Conservation (phyloP, 2,113 vertebrate species). For the Actinemys pallida region DNA sequence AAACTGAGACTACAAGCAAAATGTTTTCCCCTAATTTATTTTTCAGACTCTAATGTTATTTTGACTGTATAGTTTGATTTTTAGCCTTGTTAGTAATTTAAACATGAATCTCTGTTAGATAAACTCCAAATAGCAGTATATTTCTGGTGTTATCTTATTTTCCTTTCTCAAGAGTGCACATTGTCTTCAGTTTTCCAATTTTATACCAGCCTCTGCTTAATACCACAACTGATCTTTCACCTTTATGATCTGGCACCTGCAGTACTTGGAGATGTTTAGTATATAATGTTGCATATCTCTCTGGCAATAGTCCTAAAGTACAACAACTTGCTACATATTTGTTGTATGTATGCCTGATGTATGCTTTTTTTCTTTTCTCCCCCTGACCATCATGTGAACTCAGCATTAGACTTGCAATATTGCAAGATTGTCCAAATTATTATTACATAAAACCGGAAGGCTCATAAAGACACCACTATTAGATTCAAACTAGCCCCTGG, state of each 20-base stretch:
- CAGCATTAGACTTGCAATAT: not conserved
- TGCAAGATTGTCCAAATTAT: conserved; percentile 4
- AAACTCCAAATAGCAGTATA: not conserved
- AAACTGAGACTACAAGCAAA: fast-evolving
- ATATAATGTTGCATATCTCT: not conserved
- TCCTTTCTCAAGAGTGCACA: fast-evolving
- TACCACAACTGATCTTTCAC: not conserved
- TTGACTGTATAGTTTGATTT: not conserved
- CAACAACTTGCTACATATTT: not conserved
- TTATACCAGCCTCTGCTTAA: conserved; percentile 34
- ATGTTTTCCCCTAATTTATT: not conserved
- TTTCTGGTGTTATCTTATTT: not conserved
- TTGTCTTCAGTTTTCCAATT: not conserved
- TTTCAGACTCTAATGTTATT: not conserved
- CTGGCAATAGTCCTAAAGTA: not conserved
- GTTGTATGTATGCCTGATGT: not conserved
- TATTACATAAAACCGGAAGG: conserved; percentile 1
- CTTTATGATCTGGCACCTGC: conserved; percentile 34
- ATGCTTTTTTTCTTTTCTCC: not conserved
- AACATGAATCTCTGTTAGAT: not conserved
- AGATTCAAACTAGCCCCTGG: not conserved
- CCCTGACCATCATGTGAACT: not conserved
- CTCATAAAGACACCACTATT: not conserved
- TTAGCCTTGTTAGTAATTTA: fast-evolving
- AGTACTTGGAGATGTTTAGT: not conserved